These are phyloP conservation scores for Choloepus hoffmanni DNA, from an alignment of 2,113 vertebrate species.

Conservation along the genomic window DNA sequence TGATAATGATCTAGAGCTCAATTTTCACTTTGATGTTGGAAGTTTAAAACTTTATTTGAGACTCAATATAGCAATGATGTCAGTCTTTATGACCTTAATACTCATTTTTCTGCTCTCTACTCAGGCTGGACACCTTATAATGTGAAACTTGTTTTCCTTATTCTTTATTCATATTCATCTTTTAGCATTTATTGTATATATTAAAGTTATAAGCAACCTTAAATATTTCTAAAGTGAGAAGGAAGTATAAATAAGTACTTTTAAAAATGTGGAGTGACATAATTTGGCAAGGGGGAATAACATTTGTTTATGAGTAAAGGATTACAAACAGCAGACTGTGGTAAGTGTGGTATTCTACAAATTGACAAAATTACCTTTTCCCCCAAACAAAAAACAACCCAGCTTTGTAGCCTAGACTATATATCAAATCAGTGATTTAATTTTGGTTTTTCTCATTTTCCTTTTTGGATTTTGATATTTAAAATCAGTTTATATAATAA, in stretches of 20 bases:
- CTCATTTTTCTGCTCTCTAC: neutral
- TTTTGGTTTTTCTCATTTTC: neutral
- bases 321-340: constrained; percentile 35
- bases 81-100: neutral
- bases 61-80: neutral
- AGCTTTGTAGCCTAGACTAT: neutral
- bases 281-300: neutral
- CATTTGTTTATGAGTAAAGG: neutral
- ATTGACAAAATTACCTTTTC: neutral
- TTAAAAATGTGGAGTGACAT: constrained; percentile 4
- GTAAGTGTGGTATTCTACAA: neutral
- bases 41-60: neutral
- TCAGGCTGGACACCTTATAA: neutral
- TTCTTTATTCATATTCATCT: neutral
- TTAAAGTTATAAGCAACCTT: neutral
- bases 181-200: neutral
- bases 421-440: neutral
- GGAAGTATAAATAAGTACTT: neutral
- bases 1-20: neutral
- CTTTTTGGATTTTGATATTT: neutral
- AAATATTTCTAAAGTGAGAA: neutral
- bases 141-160: neutral
- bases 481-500: neutral
- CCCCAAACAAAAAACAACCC: too few species aligned
- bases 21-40: neutral